A percentile compares a stretch with the other conserved stretches of the same genome.
These are phyloP conservation scores for Eucera pruinosa DNA, from an alignment of 2,888 invertebrate genomes.

Conservation along the genomic window DNA sequence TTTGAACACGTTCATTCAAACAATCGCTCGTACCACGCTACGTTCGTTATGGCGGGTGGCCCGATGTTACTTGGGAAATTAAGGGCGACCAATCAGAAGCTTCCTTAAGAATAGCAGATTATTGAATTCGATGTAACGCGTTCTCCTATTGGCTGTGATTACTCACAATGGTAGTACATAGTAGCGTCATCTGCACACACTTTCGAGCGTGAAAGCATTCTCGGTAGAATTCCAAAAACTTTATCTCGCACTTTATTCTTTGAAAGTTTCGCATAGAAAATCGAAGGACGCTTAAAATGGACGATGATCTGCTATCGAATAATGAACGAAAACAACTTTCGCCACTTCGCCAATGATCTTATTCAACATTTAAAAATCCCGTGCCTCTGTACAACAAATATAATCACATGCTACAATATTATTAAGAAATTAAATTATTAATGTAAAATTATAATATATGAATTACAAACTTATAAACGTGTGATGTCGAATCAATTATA, in stretches of 20 bases:
- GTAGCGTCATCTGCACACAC: slow-evolving; percentile 64
- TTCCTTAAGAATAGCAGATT: slow-evolving; percentile 41
- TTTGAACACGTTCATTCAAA: slow-evolving; percentile 75
- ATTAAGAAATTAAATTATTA: slow-evolving; percentile 9
- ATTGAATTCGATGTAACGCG: slow-evolving; percentile 43
- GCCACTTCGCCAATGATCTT: neutral
- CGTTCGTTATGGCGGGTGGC: slow-evolving; percentile 79
- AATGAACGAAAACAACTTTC: slow-evolving; percentile 10
- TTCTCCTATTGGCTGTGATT: slow-evolving; percentile 65
- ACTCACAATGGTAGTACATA: slow-evolving; percentile 55
- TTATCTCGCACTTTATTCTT: slow-evolving; percentile 28
- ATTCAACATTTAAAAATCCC: slow-evolving; percentile 8
- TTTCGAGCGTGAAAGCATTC: slow-evolving; percentile 47
- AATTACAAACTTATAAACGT: neutral
- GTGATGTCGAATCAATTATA: neutral
- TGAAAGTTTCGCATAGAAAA: neutral
- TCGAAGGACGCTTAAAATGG: slow-evolving; percentile 34
- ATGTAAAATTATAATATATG: neutral
- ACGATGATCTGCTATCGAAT: slow-evolving; percentile 5
- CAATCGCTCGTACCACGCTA: slow-evolving; percentile 72
- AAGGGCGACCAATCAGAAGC: slow-evolving; percentile 63
- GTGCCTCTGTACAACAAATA: slow-evolving; percentile 12
- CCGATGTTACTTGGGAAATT: slow-evolving; percentile 65
- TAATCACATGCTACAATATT: slow-evolving; percentile 4
- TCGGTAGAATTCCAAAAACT: slow-evolving; percentile 45